Conservation (phyloP, 2,113 vertebrate species). For the Pholis gunnellus region DNA sequence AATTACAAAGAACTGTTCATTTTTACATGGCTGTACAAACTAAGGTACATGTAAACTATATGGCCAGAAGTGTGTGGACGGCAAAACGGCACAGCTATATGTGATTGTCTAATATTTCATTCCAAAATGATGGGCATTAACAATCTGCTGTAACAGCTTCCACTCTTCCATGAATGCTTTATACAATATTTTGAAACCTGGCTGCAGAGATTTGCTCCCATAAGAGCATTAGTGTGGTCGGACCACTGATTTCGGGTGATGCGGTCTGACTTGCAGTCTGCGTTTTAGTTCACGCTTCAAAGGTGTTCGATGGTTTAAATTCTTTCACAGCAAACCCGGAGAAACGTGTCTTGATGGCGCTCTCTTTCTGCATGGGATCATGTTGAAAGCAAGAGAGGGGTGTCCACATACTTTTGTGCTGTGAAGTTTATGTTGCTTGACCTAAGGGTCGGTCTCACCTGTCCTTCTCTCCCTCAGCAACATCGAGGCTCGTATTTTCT, state of each 20-base stretch:
- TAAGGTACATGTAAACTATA: background rate
- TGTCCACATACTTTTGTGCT: background rate
- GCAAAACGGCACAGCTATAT: background rate
- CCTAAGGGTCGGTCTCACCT: background rate
- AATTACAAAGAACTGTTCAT: background rate
- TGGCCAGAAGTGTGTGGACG: conserved; percentile 2
- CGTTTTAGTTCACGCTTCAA: background rate
- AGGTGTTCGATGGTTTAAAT: background rate
- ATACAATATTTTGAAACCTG: background rate
- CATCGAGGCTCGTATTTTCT: conserved; percentile 86
- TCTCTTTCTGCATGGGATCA: background rate
- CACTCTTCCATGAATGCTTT: background rate
- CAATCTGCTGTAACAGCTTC: background rate
- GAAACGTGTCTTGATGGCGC: background rate
- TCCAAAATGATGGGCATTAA: background rate
- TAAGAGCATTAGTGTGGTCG: background rate
- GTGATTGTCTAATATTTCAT: background rate
- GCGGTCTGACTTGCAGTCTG: background rate
- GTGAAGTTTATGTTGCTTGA: background rate
- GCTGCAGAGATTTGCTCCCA: background rate
- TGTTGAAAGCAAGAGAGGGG: background rate
- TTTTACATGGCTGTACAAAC: conserved; percentile 6
- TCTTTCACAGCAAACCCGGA: background rate
- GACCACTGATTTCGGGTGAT: background rate
- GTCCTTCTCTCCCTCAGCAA: conserved; percentile 77